These are phyloP conservation scores for Riptortus pedestris DNA, from an alignment of 1,140 invertebrate species.

Conservation along the genomic window DNA sequence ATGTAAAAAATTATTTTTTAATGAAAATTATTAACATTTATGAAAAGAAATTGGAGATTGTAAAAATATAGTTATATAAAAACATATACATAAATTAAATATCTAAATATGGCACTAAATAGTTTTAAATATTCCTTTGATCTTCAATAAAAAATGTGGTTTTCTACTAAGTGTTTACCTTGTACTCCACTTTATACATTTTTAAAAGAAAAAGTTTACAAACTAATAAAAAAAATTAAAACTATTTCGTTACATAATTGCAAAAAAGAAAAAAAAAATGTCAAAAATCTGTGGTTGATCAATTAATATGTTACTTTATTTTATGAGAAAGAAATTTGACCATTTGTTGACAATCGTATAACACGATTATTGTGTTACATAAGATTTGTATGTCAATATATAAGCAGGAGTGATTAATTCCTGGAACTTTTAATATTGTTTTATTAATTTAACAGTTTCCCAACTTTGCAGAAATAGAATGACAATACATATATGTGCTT, in stretches of 20 bases:
- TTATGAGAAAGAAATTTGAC: neutral
- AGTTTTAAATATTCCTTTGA: conserved; percentile 11
- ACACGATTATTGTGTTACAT: conserved; percentile 12
- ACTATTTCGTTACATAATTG: no score
- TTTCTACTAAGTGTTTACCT: conserved; percentile 6
- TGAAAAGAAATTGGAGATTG: neutral
- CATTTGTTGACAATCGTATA: conserved; percentile 12
- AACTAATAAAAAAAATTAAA: no score
- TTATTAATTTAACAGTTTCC: conserved; percentile 2
- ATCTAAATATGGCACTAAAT: conserved; percentile 17
- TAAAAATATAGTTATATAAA: conserved; percentile 6
- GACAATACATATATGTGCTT: conserved; percentile 20
- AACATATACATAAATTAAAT: neutral
- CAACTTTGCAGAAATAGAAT: conserved; percentile 25
- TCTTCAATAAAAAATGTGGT: conserved; percentile 3
- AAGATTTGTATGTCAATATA: conserved; percentile 10
- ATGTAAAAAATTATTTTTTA: conserved; percentile 15
- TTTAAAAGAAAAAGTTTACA: neutral
- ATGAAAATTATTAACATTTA: neutral
- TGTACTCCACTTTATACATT: neutral
- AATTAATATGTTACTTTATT: neutral
- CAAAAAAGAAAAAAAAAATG: no score
- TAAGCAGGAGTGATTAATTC: neutral
- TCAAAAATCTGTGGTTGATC: neutral
- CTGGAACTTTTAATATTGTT: neutral